Evolutionary conservation across 2,888 invertebrate species (phyloP).

Genomic region (Digitonthophagus gazella): DNA sequence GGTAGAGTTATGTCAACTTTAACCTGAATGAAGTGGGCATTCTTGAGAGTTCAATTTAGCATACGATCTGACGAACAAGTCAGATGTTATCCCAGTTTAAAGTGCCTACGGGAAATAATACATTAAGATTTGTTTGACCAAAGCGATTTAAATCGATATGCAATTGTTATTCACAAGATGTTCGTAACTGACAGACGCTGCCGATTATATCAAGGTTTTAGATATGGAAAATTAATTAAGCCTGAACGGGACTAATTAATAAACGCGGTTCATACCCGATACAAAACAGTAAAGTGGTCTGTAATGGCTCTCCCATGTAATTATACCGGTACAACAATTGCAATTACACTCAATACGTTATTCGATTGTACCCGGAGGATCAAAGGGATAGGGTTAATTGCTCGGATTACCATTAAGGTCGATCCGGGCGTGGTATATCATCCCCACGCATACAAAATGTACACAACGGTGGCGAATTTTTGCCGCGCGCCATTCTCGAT

Average conservation of each 20-base stretch:
- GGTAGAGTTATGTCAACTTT: too few species aligned
- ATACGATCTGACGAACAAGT: too few species aligned
- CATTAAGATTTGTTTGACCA: too few species aligned
- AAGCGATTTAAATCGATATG: too few species aligned
- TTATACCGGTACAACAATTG: not conserved
- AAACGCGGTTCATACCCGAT: not conserved
- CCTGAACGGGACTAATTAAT: not conserved
- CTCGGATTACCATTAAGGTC: not conserved
- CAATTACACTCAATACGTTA: not conserved
- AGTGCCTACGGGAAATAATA: too few species aligned
- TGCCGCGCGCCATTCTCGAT: not conserved
- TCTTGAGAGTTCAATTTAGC: too few species aligned
- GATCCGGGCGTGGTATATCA: not conserved
- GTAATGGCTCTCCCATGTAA: not conserved
- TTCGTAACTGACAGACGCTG: too few species aligned
- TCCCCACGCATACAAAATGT: not conserved
- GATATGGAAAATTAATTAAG: not conserved
- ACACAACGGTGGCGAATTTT: not conserved
- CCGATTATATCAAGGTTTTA: too few species aligned
- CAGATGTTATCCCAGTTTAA: too few species aligned
- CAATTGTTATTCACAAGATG: too few species aligned
- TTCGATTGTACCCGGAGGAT: not conserved
- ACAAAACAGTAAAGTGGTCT: not conserved
- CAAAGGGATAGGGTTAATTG: not conserved
- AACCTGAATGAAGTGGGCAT: too few species aligned